Conservation (phyloP, 2,888 invertebrate species). For the Dryococelus australis region DNA sequence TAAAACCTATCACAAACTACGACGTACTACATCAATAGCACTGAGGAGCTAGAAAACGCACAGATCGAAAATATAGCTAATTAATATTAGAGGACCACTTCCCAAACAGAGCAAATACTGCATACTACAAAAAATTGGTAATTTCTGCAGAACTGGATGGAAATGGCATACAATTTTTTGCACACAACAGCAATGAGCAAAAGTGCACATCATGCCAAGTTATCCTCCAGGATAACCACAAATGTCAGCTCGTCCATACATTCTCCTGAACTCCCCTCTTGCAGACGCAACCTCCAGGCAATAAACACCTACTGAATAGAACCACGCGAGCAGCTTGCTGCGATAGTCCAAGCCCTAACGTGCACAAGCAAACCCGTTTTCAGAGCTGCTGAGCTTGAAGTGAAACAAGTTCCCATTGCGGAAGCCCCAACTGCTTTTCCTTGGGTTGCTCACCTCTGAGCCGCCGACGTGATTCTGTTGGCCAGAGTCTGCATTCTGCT, state of each 20-base stretch:
- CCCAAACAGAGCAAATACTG: neutral
- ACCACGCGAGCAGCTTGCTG: constrained; percentile 68
- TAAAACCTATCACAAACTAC: neutral
- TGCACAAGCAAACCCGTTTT: neutral
- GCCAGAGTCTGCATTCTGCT: constrained; percentile 53
- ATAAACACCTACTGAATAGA: constrained; percentile 70
- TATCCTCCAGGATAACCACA: constrained; percentile 54
- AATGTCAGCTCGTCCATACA: neutral
- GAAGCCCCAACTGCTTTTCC: constrained; percentile 55
- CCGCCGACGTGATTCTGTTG: constrained; percentile 61
- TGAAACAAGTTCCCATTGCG: constrained; percentile 66
- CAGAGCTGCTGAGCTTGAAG: constrained; percentile 59
- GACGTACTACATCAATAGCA: neutral
- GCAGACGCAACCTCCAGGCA: neutral
- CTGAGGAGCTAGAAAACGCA: neutral
- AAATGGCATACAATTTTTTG: no score
- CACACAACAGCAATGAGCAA: neutral
- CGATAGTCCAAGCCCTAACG: constrained; percentile 3
- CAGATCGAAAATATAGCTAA: neutral
- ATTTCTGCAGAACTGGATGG: neutral
- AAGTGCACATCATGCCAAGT: constrained; percentile 62
- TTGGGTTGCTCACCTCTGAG: constrained; percentile 55
- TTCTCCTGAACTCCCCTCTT: neutral
- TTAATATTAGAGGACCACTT: neutral
- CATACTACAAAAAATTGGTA: neutral